phyloP scores from a whole-genome alignment of 2,113 vertebrate species.

The Rhinopomastus cyanomelas region DNA sequence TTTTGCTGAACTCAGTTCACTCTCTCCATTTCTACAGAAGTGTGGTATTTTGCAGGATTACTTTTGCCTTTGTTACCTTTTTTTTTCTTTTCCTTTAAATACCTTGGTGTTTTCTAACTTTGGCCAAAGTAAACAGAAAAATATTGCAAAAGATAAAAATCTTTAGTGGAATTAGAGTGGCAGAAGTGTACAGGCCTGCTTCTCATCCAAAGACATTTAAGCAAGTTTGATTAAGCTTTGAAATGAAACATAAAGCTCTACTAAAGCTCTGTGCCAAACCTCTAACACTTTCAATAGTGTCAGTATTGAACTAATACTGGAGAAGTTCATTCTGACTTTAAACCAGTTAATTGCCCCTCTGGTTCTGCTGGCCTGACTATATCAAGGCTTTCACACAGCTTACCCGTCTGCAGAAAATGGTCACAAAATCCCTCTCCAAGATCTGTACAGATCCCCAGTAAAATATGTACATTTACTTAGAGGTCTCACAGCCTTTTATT shows the following conservation, averaged over 20 bases:
- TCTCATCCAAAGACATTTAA: background rate
- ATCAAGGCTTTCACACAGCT: background rate
- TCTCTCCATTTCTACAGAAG: background rate
- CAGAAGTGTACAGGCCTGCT: background rate
- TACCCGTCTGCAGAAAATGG: background rate
- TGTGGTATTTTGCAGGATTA: background rate
- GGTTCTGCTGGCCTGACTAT: background rate
- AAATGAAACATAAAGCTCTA: background rate
- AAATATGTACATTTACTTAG: rapidly evolving
- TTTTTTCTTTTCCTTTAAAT: background rate
- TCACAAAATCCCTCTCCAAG: background rate
- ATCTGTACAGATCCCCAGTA: background rate
- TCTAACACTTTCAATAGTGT: background rate
- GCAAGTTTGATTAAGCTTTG: background rate
- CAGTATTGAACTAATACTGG: rapidly evolving
- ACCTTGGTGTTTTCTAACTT: background rate
- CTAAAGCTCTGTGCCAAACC: background rate
- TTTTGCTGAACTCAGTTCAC: background rate
- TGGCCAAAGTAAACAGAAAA: background rate
- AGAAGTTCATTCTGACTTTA: background rate
- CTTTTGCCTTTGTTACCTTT: background rate
- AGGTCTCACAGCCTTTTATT: background rate
- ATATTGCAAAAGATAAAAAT: background rate
- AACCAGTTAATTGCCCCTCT: background rate
- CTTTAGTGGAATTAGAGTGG: background rate